Conservation (phyloP, 1,140 invertebrate genomes). For the Neodiprion fabricii region DNA sequence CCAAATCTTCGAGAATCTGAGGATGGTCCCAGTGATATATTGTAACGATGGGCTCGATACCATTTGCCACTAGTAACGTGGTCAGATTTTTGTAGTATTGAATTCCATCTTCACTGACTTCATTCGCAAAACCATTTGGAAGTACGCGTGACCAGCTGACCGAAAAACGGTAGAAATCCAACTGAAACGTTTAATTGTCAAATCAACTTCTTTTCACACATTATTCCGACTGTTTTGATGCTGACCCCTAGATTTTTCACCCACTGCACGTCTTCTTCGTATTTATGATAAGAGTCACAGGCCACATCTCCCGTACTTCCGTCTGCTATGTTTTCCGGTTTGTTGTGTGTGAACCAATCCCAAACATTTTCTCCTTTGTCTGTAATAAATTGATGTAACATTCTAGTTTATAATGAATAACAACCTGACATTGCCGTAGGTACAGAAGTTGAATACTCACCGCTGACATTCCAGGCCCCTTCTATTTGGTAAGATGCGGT, state of each 20-base stretch:
- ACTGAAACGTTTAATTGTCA: slow-evolving; percentile 42
- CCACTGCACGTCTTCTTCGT: slow-evolving; percentile 35
- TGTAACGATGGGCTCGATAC: slow-evolving; percentile 63
- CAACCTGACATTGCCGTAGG: too few relatives aligned
- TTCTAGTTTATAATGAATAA: too few relatives aligned
- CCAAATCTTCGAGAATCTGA: slow-evolving; percentile 67
- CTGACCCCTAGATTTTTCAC: slow-evolving; percentile 35
- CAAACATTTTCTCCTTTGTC: slow-evolving; percentile 36
- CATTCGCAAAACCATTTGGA: not conserved
- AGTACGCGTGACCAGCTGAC: slow-evolving; percentile 18
- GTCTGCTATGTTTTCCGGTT: slow-evolving; percentile 37
- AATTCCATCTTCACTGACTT: slow-evolving; percentile 37
- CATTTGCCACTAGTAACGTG: slow-evolving; percentile 52
- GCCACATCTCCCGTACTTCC: slow-evolving; percentile 65
- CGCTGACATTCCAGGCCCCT: slow-evolving; percentile 21
- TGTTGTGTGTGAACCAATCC: slow-evolving; percentile 30
- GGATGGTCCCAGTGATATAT: slow-evolving; percentile 75
- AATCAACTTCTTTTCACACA: not conserved
- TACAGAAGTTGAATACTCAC: slow-evolving; percentile 5
- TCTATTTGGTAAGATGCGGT: slow-evolving; percentile 18
- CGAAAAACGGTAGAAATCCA: slow-evolving; percentile 19
- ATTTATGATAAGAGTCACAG: slow-evolving; percentile 60
- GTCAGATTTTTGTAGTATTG: slow-evolving; percentile 54
- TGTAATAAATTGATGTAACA: slow-evolving; percentile 28
- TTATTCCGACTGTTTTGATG: too few relatives aligned